Percentiles rank a stretch among this genome's conserved stretches.
phyloP scores from a whole-genome alignment of 2,113 vertebrate genomes.

The Hippocampus abdominalis region DNA sequence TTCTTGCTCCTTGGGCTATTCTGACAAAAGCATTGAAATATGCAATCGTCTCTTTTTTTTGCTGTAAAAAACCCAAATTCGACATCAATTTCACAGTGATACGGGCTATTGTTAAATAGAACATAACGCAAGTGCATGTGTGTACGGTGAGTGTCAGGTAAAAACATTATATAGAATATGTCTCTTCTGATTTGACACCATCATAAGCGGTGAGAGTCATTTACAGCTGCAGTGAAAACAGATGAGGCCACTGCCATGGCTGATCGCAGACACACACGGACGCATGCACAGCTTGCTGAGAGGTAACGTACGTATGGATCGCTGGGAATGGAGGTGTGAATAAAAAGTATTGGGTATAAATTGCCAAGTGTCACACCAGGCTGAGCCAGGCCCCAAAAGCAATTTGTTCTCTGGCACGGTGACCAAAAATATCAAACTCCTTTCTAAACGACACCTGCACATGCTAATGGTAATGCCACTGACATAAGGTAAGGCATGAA shows the following conservation, averaged over 20 bases:
- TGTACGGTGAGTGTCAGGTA: constrained; percentile 12
- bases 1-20: no score
- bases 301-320: constrained; percentile 45
- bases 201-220: constrained; percentile 56
- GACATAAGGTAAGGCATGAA: neutral
- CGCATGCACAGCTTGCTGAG: constrained; percentile 10
- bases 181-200: constrained; percentile 67
- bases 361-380: constrained; percentile 68
- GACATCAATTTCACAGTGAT: neutral
- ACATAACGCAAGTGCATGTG: neutral
- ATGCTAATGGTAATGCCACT: neutral
- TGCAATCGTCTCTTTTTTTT: neutral
- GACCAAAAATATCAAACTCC: constrained; percentile 60
- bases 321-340: constrained; percentile 63
- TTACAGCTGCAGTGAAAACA: constrained; percentile 66
- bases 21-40: no score
- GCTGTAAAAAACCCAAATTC: neutral
- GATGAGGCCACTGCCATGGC: constrained; percentile 54
- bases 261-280: constrained; percentile 22
- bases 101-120: neutral
- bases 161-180: constrained; percentile 40
- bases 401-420: constrained; percentile 54
- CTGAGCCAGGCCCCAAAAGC: constrained; percentile 60
- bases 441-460: constrained; percentile 44
- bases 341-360: constrained; percentile 63